Conservation (phyloP, 2,797 vertebrate species). For the Leuciscus waleckii region DNA sequence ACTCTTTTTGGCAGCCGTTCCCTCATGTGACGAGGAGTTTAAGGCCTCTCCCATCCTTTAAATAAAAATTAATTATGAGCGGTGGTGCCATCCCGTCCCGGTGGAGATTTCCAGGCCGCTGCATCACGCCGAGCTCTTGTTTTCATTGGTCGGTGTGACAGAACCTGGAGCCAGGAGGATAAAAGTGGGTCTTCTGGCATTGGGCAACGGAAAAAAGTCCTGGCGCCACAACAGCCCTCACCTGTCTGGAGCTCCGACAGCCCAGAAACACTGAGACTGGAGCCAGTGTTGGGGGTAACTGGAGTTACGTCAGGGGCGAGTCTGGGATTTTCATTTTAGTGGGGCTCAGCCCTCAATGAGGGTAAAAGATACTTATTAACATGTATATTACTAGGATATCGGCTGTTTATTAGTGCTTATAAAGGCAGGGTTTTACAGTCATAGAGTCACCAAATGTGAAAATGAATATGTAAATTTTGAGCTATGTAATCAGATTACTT, state of each 20-base stretch:
- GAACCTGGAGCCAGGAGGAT: constrained; percentile 42
- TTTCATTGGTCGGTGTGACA: constrained; percentile 50
- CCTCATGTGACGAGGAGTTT: not conserved
- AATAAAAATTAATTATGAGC: constrained; percentile 22
- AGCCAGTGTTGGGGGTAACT: not conserved
- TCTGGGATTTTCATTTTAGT: too few relatives aligned
- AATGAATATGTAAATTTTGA: too few relatives aligned
- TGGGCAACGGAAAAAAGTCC: constrained; percentile 52
- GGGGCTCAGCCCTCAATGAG: too few relatives aligned
- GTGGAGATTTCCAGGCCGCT: constrained; percentile 29
- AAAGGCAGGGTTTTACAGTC: too few relatives aligned
- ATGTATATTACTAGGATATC: too few relatives aligned
- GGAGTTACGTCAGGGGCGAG: too few relatives aligned
- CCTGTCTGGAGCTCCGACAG: constrained; percentile 61
- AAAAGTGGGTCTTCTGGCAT: constrained; percentile 67
- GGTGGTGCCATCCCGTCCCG: constrained; percentile 30
- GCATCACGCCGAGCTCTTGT: constrained; percentile 43
- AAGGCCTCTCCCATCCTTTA: constrained; percentile 19
- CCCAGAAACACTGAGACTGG: constrained; percentile 47
- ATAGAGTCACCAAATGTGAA: too few relatives aligned
- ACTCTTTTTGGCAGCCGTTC: not conserved
- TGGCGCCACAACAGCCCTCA: constrained; percentile 59
- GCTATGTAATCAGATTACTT: too few relatives aligned
- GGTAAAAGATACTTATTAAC: too few relatives aligned
- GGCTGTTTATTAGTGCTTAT: too few relatives aligned